Evolutionary conservation across 2,113 vertebrate species (phyloP).

Genomic region (Tympanuchus pallidicinctus): DNA sequence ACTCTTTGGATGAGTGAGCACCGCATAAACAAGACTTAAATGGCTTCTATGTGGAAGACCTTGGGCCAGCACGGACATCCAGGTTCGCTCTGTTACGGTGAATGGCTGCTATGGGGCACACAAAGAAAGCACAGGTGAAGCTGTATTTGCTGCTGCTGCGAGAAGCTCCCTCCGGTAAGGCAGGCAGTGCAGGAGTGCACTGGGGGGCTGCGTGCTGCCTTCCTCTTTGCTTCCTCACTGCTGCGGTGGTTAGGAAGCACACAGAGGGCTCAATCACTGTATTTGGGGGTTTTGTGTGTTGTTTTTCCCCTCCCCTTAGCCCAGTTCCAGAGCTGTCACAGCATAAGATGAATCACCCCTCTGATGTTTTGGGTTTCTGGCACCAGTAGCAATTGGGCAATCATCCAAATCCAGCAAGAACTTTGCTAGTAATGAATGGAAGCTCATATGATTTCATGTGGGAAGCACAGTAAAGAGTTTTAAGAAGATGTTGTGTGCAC

Average conservation of each 20-base stretch:
- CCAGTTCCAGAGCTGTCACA: slow-evolving; percentile 11
- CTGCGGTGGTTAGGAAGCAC: neutral
- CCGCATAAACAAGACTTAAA: slow-evolving; percentile 42
- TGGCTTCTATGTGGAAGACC: neutral
- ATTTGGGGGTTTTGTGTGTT: neutral
- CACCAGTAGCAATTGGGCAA: neutral
- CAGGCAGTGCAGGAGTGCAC: neutral
- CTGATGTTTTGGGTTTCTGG: slow-evolving; percentile 33
- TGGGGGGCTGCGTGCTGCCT: neutral
- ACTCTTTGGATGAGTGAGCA: slow-evolving; percentile 50
- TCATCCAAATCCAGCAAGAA: neutral
- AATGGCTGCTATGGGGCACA: neutral
- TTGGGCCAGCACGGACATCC: neutral
- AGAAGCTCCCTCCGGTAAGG: neutral
- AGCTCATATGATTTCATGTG: neutral
- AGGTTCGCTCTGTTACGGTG: neutral
- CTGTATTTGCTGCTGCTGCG: accelerated
- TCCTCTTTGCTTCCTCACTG: neutral
- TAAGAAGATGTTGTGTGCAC: neutral
- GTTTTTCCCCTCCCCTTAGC: neutral
- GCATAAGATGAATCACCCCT: slow-evolving; percentile 30
- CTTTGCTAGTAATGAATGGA: neutral
- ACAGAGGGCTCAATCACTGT: accelerated
- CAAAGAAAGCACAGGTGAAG: neutral
- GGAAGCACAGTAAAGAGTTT: neutral